These are phyloP conservation scores for Bufo bufo DNA, from an alignment of 2,113 vertebrate genomes.

Conservation along the genomic window DNA sequence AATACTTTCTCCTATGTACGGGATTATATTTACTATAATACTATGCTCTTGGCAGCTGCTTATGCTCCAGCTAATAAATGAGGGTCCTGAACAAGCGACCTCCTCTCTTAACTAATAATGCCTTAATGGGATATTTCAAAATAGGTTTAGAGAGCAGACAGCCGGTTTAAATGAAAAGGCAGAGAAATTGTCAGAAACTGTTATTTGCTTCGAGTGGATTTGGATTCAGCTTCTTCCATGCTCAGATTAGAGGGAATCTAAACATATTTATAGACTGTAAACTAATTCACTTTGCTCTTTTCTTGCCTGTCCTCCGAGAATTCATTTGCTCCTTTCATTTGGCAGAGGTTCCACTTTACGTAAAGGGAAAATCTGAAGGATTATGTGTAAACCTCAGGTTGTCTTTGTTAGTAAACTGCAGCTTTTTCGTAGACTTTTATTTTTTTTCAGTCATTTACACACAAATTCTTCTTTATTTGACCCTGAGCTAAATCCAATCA, in stretches of 20 bases:
- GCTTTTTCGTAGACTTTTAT: not conserved
- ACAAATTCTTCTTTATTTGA: constrained; percentile 41
- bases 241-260: constrained; percentile 29
- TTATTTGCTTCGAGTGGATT: not conserved
- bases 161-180: not conserved
- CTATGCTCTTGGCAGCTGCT: not conserved
- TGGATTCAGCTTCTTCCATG: constrained; percentile 14
- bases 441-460: constrained; percentile 34
- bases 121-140: not conserved
- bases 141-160: not conserved
- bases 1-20: not conserved
- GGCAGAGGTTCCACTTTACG: constrained; percentile 36
- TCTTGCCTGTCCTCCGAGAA: not conserved
- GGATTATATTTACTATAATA: constrained; percentile 1
- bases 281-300: constrained; percentile 26
- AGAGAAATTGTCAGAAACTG: not conserved
- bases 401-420: constrained; percentile 50
- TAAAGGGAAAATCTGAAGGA: constrained; percentile 51
- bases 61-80: not conserved
- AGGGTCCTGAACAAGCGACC: not conserved
- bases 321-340: constrained; percentile 32
- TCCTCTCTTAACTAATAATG: not conserved
- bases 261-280: constrained; percentile 41
- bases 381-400: constrained; percentile 46
- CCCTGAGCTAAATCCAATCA: constrained; percentile 51